These are phyloP conservation scores for Gadus chalcogrammus DNA, from an alignment of 2,113 vertebrate species.

Conservation along the genomic window DNA sequence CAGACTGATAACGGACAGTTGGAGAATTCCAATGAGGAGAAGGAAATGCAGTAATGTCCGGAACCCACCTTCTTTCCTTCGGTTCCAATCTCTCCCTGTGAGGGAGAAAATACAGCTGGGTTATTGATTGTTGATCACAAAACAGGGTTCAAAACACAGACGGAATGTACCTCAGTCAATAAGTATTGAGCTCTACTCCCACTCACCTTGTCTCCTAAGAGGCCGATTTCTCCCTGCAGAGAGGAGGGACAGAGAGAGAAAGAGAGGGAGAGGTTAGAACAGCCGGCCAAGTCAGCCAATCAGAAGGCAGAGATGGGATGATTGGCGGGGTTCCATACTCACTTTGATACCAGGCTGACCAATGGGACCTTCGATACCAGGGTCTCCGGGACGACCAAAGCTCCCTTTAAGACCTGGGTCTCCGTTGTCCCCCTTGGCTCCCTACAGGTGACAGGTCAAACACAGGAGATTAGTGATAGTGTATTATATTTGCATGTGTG, in stretches of 20 bases:
- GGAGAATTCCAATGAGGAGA: neutral
- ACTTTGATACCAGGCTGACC: slow-evolving; percentile 94
- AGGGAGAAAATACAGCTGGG: slow-evolving; percentile 1
- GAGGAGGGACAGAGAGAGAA: neutral
- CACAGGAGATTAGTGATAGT: neutral
- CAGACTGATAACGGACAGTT: neutral
- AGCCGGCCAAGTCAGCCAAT: neutral
- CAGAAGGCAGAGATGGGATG: neutral
- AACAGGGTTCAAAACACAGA: neutral
- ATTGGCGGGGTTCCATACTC: slow-evolving; percentile 39
- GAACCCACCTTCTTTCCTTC: slow-evolving; percentile 69
- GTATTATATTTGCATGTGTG: neutral
- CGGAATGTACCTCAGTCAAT: neutral
- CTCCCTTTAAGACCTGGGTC: slow-evolving; percentile 79
- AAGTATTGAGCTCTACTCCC: neutral
- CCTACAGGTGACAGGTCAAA: slow-evolving; percentile 66
- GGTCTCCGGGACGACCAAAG: slow-evolving; percentile 86
- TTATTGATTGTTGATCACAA: neutral
- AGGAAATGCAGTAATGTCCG: neutral
- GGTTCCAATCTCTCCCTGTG: slow-evolving; percentile 71
- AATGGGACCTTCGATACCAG: slow-evolving; percentile 95
- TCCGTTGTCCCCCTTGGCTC: slow-evolving; percentile 91
- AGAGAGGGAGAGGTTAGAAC: no score
- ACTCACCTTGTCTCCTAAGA: slow-evolving; percentile 70
- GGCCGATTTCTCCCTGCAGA: slow-evolving; percentile 68